Evolutionary conservation across 2,797 vertebrate genomes (phyloP).

Genomic region (Chelon labrosus): DNA sequence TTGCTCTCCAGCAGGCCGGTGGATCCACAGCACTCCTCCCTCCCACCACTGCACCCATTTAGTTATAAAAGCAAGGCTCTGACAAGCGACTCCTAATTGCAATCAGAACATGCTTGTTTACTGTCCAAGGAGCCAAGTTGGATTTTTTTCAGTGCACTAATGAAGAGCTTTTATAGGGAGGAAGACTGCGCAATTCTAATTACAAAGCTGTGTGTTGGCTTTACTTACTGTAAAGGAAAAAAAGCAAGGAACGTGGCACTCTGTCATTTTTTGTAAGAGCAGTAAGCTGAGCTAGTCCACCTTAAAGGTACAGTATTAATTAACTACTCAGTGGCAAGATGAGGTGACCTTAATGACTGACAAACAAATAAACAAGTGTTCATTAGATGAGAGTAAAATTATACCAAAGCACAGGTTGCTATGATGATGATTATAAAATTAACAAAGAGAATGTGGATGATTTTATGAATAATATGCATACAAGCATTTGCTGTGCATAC

Average conservation of each 20-base stretch:
- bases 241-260: not conserved
- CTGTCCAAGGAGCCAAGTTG: constrained; percentile 40
- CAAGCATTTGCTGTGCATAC: too few species aligned
- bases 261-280: not conserved
- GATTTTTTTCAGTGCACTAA: constrained; percentile 57
- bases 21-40: not conserved
- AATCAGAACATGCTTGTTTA: constrained; percentile 74
- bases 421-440: too few species aligned
- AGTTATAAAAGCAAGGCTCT: constrained; percentile 65
- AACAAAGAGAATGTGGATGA: too few species aligned
- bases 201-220: constrained; percentile 18
- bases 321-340: not conserved
- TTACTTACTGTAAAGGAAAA: constrained; percentile 13
- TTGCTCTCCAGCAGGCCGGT: too few species aligned
- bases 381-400: not conserved
- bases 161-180: constrained; percentile 64
- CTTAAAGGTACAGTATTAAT: not conserved
- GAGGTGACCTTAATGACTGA: not conserved
- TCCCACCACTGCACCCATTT: constrained; percentile 46
- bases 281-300: not conserved
- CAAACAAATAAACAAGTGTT: not conserved
- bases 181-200: constrained; percentile 35
- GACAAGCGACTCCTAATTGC: constrained; percentile 66
- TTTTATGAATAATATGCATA: too few species aligned
- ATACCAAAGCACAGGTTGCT: not conserved